Evolutionary conservation across 2,888 invertebrate genomes (phyloP).

Genomic region (Coremacera marginata): DNA sequence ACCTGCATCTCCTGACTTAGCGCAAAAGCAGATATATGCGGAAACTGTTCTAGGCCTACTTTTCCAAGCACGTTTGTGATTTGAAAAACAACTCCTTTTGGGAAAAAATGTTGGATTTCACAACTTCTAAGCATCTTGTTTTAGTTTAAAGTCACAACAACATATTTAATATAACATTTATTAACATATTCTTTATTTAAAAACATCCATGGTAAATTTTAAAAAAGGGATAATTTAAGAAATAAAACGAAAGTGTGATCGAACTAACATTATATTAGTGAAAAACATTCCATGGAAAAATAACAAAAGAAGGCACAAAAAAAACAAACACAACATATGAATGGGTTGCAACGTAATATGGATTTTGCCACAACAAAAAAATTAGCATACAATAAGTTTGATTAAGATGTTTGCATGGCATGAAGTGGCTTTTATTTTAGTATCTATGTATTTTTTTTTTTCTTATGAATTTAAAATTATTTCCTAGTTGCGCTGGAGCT

Average conservation of each 20-base stretch:
- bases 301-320: neutral
- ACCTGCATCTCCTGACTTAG: no score
- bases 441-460: neutral
- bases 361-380: constrained; percentile 17
- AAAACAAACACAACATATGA: neutral
- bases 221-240: neutral
- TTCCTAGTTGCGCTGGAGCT: constrained; percentile 46
- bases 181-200: no score
- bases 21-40: no score
- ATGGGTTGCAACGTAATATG: constrained; percentile 5
- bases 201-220: no score
- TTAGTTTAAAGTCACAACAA: no score
- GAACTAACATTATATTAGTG: neutral
- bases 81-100: no score
- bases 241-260: neutral
- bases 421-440: constrained; percentile 11
- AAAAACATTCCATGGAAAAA: neutral
- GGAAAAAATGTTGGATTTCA: no score
- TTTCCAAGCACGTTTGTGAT: no score
- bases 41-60: no score
- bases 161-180: no score
- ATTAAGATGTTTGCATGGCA: constrained; percentile 21
- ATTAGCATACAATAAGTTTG: constrained; percentile 32
- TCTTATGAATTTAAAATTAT: constrained; percentile 13
- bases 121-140: no score